Evolutionary conservation across 2,888 invertebrate species (phyloP), one percentile per base, ranked within the genome.

Genomic region (Andrena marginata): DNA sequence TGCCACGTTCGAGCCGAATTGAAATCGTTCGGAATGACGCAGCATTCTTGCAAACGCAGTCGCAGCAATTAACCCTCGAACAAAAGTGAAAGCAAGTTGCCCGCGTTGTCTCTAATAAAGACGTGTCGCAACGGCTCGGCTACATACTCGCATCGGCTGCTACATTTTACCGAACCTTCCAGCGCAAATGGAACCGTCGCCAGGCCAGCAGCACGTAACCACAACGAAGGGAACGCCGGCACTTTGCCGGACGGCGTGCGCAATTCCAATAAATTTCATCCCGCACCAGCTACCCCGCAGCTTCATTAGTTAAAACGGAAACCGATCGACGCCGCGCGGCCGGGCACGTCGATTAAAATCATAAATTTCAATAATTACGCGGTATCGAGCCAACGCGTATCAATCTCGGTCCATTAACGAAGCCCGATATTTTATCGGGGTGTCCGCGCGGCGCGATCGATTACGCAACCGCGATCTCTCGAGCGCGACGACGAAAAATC

Each of bases 331-430:
- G 35, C 31, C 51, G 23, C 51, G 62, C 13, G n/a, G 23, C 16
- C 16, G n/a, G 35, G 35, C 49, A 16, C 26, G 20, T 56, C 63
- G 23, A 59, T 80, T 60, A 65, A 70, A 60, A 79, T 79, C 64
- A 42, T 65, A 70, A 79, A 79, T 80, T 70, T 3, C 35, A 59
- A 60, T 65, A 79, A 79, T 70, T 51, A 31, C 78, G 8, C 73
- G 60, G 5, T 51, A 51, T 51, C 73, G 73, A 49, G 29, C 63
- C 23, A 48, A 35, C 78, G 54, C 33, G 63, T 72, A 77, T 65
- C 49, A 64, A 80, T 79, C 71, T 51, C 48, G 80, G 23, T 42
- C 72, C 72, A 51, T 80, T 80, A 70, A 79, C 80, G 31, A n/a
- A 20, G n/a, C 16, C 10, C 80, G 70, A 80, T 80, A 80, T 65